phyloP scores from a whole-genome alignment of 2,113 vertebrate genomes.

The Ptychochromis oligacanthus region DNA sequence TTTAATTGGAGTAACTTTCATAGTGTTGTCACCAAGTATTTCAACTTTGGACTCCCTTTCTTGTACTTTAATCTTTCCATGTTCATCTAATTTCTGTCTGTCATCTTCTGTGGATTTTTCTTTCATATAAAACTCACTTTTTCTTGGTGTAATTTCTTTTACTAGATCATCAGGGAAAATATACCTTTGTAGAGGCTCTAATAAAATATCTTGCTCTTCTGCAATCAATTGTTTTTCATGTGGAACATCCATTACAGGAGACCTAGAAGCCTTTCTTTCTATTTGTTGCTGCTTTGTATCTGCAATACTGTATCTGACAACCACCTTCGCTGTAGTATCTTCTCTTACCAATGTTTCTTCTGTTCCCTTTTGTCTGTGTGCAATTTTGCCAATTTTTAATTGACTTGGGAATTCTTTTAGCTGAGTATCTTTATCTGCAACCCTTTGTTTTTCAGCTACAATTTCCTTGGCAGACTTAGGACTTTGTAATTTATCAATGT shows the following conservation, averaged over 20 bases:
- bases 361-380: no score
- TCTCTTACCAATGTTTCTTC: no score
- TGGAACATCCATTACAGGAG: background rate
- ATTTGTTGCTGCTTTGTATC: background rate
- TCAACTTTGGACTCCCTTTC: constrained; percentile 1
- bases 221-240: background rate
- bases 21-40: background rate
- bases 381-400: background rate
- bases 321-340: background rate
- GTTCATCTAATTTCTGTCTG: background rate
- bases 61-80: background rate
- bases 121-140: background rate
- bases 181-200: background rate
- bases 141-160: background rate
- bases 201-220: background rate
- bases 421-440: background rate
- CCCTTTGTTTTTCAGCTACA: no score
- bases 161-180: background rate
- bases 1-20: background rate
- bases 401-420: background rate
- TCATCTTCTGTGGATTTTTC: background rate
- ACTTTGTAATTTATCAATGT: background rate
- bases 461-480: background rate
- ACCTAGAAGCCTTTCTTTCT: constrained; percentile 1
- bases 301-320: background rate